Base-by-base conservation (phyloP, 37 sponge, comb jelly and placozoan species). In the Haliclona indistincta region DNA sequence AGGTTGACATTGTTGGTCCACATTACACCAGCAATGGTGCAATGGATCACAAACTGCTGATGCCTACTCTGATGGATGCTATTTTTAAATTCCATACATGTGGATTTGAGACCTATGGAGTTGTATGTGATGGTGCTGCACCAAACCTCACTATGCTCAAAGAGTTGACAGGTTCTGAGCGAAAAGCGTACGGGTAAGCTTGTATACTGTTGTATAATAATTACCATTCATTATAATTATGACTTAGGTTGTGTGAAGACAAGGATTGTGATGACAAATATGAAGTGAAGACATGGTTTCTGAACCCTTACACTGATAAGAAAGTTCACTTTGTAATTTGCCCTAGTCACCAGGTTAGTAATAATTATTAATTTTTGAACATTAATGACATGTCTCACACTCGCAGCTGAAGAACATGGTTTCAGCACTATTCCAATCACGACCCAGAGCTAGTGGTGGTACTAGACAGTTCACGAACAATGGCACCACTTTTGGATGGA, bases 81-180 rank as follows among this genome's bases (percentile, higher is more conserved):
- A 41, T 75, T 26, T 29, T 40, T 5, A 23, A 29, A 4, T 75
- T 75, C 38, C 34, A n/a, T 22, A 45, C 38, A 11, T 63, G n/a
- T 75, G 64, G 64, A 30, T 63, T 75, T 39, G 17, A 34, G n/a
- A 49, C 40, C 17, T 23, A 64, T 32, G 45, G 34, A 23, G 7
- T 75, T 36, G 17, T 75, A 2, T 75, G 56, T 75, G 64, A 75
- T 62, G 76, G 76, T 29, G 74, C 74, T 17, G 33, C 39, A 28
- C 4, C 33, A 28, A 73, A 73, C 29, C 40, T 73, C 4, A 23
- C 74, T 15, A 29, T 54, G 61, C n/a, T 73, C 19, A 73, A 73
- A 54, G 4, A 23, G 4, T 34, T 54, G 19, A n/a, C n/a, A n/a
- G n/a, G n/a, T n/a, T n/a, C n/a, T n/a, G n/a, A n/a, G n/a, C n/a